A percentile compares a stretch with the other conserved stretches of the same genome.
Evolutionary conservation across 2,888 invertebrate genomes (phyloP).

Genomic region (Pammene fasciana): DNA sequence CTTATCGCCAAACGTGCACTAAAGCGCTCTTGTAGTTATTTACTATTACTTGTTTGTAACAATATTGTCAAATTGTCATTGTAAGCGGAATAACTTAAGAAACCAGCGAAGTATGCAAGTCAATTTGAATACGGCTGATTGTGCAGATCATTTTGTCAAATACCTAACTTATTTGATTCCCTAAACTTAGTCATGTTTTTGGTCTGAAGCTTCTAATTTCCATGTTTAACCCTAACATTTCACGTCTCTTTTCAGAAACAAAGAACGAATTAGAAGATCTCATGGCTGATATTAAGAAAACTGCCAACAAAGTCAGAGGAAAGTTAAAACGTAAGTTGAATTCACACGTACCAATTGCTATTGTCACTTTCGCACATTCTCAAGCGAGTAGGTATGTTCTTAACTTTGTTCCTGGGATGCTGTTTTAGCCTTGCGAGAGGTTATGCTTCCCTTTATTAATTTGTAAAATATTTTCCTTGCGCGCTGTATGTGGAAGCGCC

Average conservation of each 20-base stretch:
- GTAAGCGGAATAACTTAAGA: background rate
- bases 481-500: constrained; percentile 1
- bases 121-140: too few relatives aligned
- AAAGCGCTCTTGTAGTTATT: constrained; percentile 37
- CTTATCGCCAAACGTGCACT: constrained; percentile 41
- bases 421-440: constrained; percentile 24
- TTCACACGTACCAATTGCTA: constrained; percentile 34
- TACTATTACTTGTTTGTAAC: constrained; percentile 24
- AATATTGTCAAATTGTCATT: constrained; percentile 21
- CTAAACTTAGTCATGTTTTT: too few relatives aligned
- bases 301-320: constrained; percentile 99
- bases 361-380: constrained; percentile 34
- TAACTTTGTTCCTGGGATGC: constrained; percentile 25
- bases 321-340: constrained; percentile 95
- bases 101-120: too few relatives aligned
- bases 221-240: constrained; percentile 25
- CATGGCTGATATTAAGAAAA: constrained; percentile 99
- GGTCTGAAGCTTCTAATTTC: background rate
- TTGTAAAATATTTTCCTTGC: constrained; percentile 30
- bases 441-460: constrained; percentile 35
- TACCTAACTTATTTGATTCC: too few relatives aligned
- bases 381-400: constrained; percentile 5
- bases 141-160: too few relatives aligned
- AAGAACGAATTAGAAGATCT: constrained; percentile 99
- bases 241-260: constrained; percentile 90